Conservation (phyloP, 1,140 invertebrate genomes). For the Drosophila leontia region DNA sequence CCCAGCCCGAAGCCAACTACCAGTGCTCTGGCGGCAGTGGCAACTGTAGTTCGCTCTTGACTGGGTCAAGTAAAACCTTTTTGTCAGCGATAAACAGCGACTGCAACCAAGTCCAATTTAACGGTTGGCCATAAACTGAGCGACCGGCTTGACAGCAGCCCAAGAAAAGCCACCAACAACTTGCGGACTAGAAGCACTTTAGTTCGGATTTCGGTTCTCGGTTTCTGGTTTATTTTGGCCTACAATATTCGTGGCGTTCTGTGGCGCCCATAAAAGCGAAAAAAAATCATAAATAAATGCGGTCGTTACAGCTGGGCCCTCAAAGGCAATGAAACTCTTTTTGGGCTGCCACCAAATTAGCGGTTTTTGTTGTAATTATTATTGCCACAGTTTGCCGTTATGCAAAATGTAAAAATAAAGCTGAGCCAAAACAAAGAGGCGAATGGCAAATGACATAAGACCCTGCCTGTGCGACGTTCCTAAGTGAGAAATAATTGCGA, state of each 20-base stretch:
- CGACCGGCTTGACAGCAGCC: slow-evolving; percentile 54
- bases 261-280: slow-evolving; percentile 37
- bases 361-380: slow-evolving; percentile 26
- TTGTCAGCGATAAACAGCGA: slow-evolving; percentile 75
- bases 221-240: slow-evolving; percentile 4
- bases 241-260: slow-evolving; percentile 22
- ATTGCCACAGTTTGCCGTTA: slow-evolving; percentile 52
- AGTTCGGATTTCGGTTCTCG: slow-evolving; percentile 16
- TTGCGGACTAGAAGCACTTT: slow-evolving; percentile 40
- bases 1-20: slow-evolving; percentile 16
- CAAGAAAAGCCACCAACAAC: slow-evolving; percentile 32
- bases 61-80: slow-evolving; percentile 81
- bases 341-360: slow-evolving; percentile 49
- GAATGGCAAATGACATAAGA: slow-evolving; percentile 45
- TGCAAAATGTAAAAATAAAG: slow-evolving; percentile 22
- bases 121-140: slow-evolving; percentile 64
- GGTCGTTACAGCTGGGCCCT: slow-evolving; percentile 51
- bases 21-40: slow-evolving; percentile 3
- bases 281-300: slow-evolving; percentile 62
- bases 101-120: slow-evolving; percentile 70
- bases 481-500: slow-evolving; percentile 57
- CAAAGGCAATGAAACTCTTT: slow-evolving; percentile 36
- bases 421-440: slow-evolving; percentile 15
- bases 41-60: slow-evolving; percentile 49
- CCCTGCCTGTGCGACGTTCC: slow-evolving; percentile 17